phyloP scores from a whole-genome alignment of 2,888 invertebrate genomes.

The Seira musarum region DNA sequence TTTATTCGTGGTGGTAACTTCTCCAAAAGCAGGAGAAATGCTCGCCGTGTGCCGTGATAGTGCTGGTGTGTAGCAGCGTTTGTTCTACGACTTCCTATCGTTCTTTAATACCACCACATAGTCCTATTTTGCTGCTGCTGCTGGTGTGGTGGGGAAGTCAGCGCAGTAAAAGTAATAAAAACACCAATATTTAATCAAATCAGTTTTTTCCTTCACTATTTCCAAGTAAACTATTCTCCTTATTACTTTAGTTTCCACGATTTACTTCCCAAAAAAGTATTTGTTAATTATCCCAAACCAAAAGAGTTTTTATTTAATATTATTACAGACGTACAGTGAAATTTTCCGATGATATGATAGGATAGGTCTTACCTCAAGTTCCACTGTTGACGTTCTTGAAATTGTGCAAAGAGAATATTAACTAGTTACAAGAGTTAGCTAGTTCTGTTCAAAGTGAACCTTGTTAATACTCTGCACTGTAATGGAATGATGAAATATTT shows the following conservation, averaged over 20 bases:
- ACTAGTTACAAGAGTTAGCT: background rate
- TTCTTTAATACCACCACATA: background rate
- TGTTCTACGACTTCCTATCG: background rate
- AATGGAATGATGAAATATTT: background rate
- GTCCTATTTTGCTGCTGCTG: background rate
- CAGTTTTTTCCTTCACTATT: background rate
- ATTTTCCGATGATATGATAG: too few species aligned
- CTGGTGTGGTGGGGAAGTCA: background rate
- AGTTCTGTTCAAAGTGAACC: too few species aligned
- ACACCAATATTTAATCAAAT: background rate
- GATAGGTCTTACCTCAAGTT: too few species aligned
- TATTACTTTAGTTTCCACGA: background rate
- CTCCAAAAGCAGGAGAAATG: background rate
- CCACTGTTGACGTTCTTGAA: background rate
- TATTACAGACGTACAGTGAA: too few species aligned
- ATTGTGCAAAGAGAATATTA: background rate
- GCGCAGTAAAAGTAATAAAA: background rate
- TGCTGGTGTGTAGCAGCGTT: background rate
- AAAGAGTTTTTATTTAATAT: too few species aligned
- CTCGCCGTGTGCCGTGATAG: background rate
- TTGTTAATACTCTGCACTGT: background rate
- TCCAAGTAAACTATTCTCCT: background rate
- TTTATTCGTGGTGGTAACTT: constrained; percentile 3
- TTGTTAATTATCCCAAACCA: too few species aligned
- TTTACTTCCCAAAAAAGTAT: too few species aligned